A percentile compares a stretch with the other conserved stretches of the same genome.
These are phyloP conservation scores for Polyergus mexicanus DNA, from an alignment of 1,140 invertebrate genomes.

Conservation along the genomic window DNA sequence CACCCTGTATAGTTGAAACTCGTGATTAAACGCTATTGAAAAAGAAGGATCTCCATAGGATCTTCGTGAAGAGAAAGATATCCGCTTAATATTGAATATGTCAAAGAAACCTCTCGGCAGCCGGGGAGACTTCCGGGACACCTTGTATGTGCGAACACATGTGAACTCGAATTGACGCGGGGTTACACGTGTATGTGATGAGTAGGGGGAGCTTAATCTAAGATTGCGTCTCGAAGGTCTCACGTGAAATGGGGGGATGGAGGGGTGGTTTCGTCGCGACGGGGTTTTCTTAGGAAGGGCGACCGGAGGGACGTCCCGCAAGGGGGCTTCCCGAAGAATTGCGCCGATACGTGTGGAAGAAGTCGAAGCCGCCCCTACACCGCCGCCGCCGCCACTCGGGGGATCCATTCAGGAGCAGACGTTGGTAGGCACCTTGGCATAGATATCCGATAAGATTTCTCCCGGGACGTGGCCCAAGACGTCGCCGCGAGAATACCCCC, in stretches of 20 bases:
- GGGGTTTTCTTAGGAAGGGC: slow-evolving; percentile 38
- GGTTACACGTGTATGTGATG: slow-evolving; percentile 15
- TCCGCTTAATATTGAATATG: not conserved
- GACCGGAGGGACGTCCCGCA: not conserved
- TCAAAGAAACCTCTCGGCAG: not conserved
- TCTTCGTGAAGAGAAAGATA: not conserved
- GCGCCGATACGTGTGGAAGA: slow-evolving; percentile 52
- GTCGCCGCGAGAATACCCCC: slow-evolving; percentile 8
- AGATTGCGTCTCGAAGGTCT: slow-evolving; percentile 65
- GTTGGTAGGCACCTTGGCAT: slow-evolving; percentile 64
- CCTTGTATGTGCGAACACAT: slow-evolving; percentile 21
- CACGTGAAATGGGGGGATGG: not conserved
- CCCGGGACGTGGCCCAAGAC: slow-evolving; percentile 63
- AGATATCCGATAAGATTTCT: slow-evolving; percentile 77
- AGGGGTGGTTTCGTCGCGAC: not conserved
- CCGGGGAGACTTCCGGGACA: slow-evolving; percentile 32
- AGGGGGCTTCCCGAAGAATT: slow-evolving; percentile 58
- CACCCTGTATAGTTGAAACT: not conserved
- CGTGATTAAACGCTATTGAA: not conserved
- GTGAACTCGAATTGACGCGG: slow-evolving; percentile 27
- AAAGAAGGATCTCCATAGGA: not conserved
- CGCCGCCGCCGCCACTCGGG: slow-evolving; percentile 20
- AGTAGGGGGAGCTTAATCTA: slow-evolving; percentile 64
- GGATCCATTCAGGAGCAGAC: slow-evolving; percentile 54
- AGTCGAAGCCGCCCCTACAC: not conserved